Evolutionary conservation across 2,797 vertebrate genomes (phyloP), one percentile per base, ranked within the genome.

Genomic region (Paramormyrops hopkinsi): DNA sequence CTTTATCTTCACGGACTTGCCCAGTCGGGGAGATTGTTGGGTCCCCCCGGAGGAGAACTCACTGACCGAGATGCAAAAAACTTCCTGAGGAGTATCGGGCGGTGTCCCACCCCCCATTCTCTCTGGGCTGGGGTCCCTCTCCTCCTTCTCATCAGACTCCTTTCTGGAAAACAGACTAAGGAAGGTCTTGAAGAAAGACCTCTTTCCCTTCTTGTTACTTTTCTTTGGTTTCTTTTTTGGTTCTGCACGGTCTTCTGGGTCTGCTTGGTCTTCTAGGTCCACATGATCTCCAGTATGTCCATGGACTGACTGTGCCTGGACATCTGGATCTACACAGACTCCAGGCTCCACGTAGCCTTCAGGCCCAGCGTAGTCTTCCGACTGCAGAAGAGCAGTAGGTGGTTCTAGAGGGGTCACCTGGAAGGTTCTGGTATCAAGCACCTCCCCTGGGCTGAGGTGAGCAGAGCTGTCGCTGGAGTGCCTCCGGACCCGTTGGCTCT

Each of bases 141-240:
- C 93, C 89, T 93, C 89, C 0, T 96, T 94, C 88, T 95, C 95
- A 0, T 92, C 65, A 29, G 89, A 90, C 0, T 89, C 91, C 1
- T 50, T 93, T 90, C 89, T 94, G 48, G 93, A 37, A 65, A 96
- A 25, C 6, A 95, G 56, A 83, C 91, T 94, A 3, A 95, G 8
- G 12, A 95, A 0, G 0, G 19, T 87, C 92, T 94, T 96, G 85
- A 95, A 53, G 94, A 91, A 94, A 0, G 5, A 88, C 6, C 93
- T 94, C 17, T 0, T 50, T 90, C 88, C 88, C 88, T 88, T 48
- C 76, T 6, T 90, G 90, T 22, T 53, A 90, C 92, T 37, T 50
- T 88, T 93, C 62, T 93, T 95, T 59, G 90, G 90, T 90, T 91
- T 90, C 1, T 12, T 0, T 54, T 25, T 92, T 90, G 4, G 0